phyloP scores from a whole-genome alignment of 2,113 vertebrate species.

The Centropristis striata region DNA sequence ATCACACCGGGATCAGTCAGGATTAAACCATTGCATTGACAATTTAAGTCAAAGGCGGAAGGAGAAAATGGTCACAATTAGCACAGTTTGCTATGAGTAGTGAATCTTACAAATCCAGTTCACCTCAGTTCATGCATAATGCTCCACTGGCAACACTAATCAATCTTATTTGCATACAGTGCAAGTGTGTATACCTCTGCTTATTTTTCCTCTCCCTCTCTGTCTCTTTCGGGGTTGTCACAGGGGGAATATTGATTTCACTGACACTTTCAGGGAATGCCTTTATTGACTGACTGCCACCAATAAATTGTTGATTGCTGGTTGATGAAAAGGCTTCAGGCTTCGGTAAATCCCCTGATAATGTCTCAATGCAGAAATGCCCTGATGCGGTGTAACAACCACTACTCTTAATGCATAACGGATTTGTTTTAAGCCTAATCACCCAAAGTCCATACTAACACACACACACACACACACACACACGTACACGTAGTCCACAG shows the following conservation, averaged over 20 bases:
- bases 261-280: slow-evolving; percentile 64
- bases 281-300: slow-evolving; percentile 66
- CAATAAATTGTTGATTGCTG: slow-evolving; percentile 71
- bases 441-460: slow-evolving; percentile 11
- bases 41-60: slow-evolving; percentile 26
- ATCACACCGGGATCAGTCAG: slow-evolving; percentile 25
- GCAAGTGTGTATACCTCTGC: slow-evolving; percentile 19
- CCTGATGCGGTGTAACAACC: slow-evolving; percentile 3
- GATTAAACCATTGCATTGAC: slow-evolving; percentile 38
- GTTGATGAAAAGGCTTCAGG: slow-evolving; percentile 58
- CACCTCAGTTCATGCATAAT: slow-evolving; percentile 31
- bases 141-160: slow-evolving; percentile 28
- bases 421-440: slow-evolving; percentile 17
- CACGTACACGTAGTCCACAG: not conserved
- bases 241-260: slow-evolving; percentile 66
- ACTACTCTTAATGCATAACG: slow-evolving; percentile 1
- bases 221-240: slow-evolving; percentile 20
- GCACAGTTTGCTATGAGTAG: not conserved
- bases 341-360: slow-evolving; percentile 48
- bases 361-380: slow-evolving; percentile 28
- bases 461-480: not conserved
- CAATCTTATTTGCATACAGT: slow-evolving; percentile 48
- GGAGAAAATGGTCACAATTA: slow-evolving; percentile 10
- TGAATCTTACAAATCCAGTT: slow-evolving; percentile 27
- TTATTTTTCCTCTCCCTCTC: slow-evolving; percentile 2